Evolutionary conservation across 2,113 vertebrate species (phyloP).

Genomic region (Corythornis madagascariensis): DNA sequence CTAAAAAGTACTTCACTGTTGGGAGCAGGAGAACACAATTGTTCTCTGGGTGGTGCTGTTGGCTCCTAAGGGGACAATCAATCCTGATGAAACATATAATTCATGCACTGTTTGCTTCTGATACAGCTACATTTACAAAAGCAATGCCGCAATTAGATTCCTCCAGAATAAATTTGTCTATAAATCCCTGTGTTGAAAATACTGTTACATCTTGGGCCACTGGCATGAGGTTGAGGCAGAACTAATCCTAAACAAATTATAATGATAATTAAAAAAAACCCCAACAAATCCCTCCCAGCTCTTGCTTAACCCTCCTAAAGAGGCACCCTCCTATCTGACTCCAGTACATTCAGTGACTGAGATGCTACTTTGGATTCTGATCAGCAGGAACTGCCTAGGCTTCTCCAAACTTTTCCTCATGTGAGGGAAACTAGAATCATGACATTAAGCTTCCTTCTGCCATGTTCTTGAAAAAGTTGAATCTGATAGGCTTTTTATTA

Average conservation of each 20-base stretch:
- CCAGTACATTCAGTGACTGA: background rate
- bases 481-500: background rate
- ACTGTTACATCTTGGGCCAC: background rate
- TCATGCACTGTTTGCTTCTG: conserved; percentile 50
- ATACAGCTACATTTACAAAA: conserved; percentile 28
- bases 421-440: background rate
- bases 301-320: background rate
- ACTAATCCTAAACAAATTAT: background rate
- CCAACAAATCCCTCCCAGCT: background rate
- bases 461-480: background rate
- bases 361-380: background rate
- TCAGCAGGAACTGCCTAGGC: background rate
- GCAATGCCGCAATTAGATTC: conserved; percentile 40
- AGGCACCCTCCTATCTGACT: background rate
- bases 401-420: background rate
- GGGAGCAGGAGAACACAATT: conserved; percentile 32
- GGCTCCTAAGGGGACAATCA: conserved; percentile 44
- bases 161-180: conserved; percentile 34
- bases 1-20: conserved; percentile 50
- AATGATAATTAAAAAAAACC: background rate
- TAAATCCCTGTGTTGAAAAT: conserved; percentile 25
- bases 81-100: conserved; percentile 19
- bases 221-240: background rate
- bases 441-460: background rate
- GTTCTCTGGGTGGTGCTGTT: conserved; percentile 55